Evolutionary conservation across 2,797 vertebrate species (phyloP).

Genomic region (Acanthiza pusilla): DNA sequence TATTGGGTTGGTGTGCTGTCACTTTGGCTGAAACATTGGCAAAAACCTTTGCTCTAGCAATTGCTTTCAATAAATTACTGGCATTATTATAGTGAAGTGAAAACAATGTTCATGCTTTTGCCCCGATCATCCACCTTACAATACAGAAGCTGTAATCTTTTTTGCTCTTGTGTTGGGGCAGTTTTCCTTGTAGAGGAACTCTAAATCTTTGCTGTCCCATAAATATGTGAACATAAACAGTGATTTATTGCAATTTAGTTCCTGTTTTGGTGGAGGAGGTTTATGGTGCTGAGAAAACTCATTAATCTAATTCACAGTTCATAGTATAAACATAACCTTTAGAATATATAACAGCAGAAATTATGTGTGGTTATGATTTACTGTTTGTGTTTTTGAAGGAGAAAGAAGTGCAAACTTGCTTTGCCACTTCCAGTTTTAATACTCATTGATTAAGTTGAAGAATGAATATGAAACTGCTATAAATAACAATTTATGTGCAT

Average conservation of each 20-base stretch:
- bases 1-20: constrained; percentile 6
- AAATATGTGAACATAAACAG: constrained; percentile 73
- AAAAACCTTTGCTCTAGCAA: constrained; percentile 38
- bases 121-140: constrained; percentile 45
- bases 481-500: constrained; percentile 36
- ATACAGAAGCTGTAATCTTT: constrained; percentile 58
- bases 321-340: constrained; percentile 79
- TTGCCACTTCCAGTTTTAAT: constrained; percentile 57
- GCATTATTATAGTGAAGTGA: constrained; percentile 50
- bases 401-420: constrained; percentile 48
- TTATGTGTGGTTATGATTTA: constrained; percentile 73
- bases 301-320: constrained; percentile 78
- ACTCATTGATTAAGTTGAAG: constrained; percentile 59
- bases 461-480: constrained; percentile 54
- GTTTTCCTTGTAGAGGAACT: constrained; percentile 59
- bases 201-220: constrained; percentile 73
- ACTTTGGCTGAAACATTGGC: constrained; percentile 36
- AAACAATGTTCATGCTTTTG: constrained; percentile 31
- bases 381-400: constrained; percentile 65
- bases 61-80: constrained; percentile 64
- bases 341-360: constrained; percentile 72
- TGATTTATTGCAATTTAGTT: constrained; percentile 78
- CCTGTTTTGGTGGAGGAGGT: constrained; percentile 71
- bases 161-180: constrained; percentile 60
- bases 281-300: constrained; percentile 76